Evolutionary conservation across 2,113 vertebrate species (phyloP).

Genomic region (Actenoides hombroni): DNA sequence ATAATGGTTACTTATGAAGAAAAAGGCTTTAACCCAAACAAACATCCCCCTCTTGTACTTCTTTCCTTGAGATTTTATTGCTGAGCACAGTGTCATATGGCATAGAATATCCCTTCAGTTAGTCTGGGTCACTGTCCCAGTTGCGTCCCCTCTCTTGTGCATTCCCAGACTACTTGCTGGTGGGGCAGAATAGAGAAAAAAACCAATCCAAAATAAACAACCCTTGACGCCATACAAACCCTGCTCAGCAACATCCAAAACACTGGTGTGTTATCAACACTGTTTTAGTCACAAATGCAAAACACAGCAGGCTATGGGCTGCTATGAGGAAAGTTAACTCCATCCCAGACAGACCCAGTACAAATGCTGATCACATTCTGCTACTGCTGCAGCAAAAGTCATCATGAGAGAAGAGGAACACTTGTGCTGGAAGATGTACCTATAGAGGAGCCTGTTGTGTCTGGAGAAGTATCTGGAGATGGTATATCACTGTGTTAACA

Average conservation of each 20-base stretch:
- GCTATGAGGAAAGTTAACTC: background rate
- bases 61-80: background rate
- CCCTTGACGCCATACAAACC: background rate
- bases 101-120: background rate
- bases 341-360: background rate
- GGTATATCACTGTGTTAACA: background rate
- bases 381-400: background rate
- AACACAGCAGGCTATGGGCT: background rate
- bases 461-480: background rate
- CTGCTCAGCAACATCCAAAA: background rate
- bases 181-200: background rate
- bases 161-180: background rate
- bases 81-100: background rate
- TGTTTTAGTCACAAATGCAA: background rate
- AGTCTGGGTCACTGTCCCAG: background rate
- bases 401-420: background rate
- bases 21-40: background rate
- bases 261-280: background rate
- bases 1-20: background rate
- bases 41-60: background rate
- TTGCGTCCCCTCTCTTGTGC: background rate
- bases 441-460: background rate
- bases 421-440: background rate
- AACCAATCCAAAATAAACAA: fast-evolving
- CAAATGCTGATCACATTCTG: background rate